These are phyloP conservation scores for Drosophila chauvacae DNA, from an alignment of 1,140 invertebrate species.

Conservation along the genomic window DNA sequence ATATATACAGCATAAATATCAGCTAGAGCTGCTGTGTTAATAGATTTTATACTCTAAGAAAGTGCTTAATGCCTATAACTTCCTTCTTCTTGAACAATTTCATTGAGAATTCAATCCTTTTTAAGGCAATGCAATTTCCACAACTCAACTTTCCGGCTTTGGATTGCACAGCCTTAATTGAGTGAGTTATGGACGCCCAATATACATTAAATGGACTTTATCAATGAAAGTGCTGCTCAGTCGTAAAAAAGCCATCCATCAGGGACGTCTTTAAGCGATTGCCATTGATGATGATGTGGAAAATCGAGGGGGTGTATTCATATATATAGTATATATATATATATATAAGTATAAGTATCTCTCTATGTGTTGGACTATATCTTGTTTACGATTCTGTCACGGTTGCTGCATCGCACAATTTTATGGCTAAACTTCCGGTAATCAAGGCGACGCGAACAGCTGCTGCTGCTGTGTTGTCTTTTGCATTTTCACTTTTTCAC, in stretches of 20 bases:
- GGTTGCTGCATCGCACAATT: conserved; percentile 30
- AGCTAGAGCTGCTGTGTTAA: background rate
- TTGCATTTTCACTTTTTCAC: background rate
- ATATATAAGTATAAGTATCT: background rate
- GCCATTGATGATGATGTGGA: conserved; percentile 35
- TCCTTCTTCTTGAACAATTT: too few relatives aligned
- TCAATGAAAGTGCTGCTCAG: conserved; percentile 20
- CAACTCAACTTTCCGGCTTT: background rate
- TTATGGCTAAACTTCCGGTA: conserved; percentile 68
- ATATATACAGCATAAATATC: too few relatives aligned
- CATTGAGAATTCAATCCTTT: background rate
- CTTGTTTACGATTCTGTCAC: conserved; percentile 53
- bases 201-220: conserved; percentile 7
- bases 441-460: conserved; percentile 42
- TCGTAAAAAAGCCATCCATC: conserved; percentile 64
- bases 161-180: background rate
- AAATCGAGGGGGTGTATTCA: conserved; percentile 3
- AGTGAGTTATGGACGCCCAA: background rate
- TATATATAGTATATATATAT: background rate
- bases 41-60: background rate
- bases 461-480: conserved; percentile 25
- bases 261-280: conserved; percentile 45
- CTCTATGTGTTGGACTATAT: conserved; percentile 9
- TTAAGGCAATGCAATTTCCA: background rate
- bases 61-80: background rate